Evolutionary conservation across 2,797 vertebrate species (phyloP).

Genomic region (Moxostoma hubbsi): DNA sequence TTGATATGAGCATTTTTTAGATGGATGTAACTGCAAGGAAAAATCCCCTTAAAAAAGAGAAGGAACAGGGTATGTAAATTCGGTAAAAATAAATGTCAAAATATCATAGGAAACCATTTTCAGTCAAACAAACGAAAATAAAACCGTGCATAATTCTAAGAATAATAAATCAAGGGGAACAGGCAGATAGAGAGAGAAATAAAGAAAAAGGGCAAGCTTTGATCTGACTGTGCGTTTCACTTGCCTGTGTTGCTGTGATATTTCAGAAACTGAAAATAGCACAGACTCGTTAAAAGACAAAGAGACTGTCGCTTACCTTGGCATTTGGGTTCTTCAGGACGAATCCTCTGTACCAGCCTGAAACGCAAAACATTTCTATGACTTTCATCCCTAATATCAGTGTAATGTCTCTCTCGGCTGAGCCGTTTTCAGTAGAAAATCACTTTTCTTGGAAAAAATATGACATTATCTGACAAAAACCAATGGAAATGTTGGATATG

Average conservation of each 20-base stretch:
- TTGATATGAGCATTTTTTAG: conserved; percentile 96
- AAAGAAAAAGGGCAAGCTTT: not conserved
- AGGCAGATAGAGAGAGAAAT: conserved; percentile 9
- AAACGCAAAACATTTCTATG: conserved; percentile 66
- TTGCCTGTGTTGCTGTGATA: conserved; percentile 10
- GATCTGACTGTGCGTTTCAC: not conserved
- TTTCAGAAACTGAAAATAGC: conserved; percentile 49
- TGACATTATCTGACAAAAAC: not conserved
- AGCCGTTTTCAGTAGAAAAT: not conserved
- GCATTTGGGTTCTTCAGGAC: conserved; percentile 94
- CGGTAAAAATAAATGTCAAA: not conserved
- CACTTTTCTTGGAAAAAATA: not conserved
- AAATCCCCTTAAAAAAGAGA: conserved; percentile 87
- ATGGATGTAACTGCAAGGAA: conserved; percentile 93
- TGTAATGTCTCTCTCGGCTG: conserved; percentile 2
- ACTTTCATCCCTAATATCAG: conserved; percentile 24
- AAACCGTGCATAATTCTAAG: not conserved
- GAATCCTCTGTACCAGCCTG: conserved; percentile 98
- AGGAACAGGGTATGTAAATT: not conserved
- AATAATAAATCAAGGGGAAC: not conserved
- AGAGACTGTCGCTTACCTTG: conserved; percentile 82
- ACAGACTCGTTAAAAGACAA: conserved; percentile 34
- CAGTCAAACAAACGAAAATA: not conserved
- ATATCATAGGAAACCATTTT: not conserved
- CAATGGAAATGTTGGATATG: not conserved